Conservation (phyloP, 2,888 invertebrate species). For the Polyploca ridens region DNA sequence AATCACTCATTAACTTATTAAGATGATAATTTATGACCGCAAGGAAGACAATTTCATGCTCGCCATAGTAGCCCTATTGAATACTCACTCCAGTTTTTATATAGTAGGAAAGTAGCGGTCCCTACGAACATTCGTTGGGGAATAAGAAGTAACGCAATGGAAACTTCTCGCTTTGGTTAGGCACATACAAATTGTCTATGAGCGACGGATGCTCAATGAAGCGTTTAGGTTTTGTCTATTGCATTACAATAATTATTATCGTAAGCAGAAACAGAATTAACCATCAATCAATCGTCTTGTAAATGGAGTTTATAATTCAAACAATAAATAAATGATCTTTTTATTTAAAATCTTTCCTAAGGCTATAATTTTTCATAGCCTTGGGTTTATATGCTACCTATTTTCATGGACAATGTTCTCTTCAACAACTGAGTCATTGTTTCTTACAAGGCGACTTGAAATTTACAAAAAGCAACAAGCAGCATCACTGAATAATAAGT, state of each 20-base stretch:
- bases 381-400: not conserved
- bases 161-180: constrained; percentile 34
- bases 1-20: constrained; percentile 82
- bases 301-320: constrained; percentile 38
- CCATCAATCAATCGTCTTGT: constrained; percentile 47
- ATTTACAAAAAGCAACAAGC: constrained; percentile 57
- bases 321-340: constrained; percentile 43
- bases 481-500: constrained; percentile 71
- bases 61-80: constrained; percentile 48
- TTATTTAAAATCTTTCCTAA: constrained; percentile 20
- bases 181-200: constrained; percentile 44
- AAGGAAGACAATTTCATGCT: constrained; percentile 73
- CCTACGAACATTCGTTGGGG: constrained; percentile 26
- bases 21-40: constrained; percentile 80
- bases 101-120: constrained; percentile 19
- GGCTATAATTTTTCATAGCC: not conserved
- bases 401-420: constrained; percentile 14
- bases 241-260: constrained; percentile 45
- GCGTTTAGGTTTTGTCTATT: constrained; percentile 32
- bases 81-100: constrained; percentile 45
- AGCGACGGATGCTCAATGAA: constrained; percentile 23
- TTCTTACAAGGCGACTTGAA: constrained; percentile 44
- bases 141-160: constrained; percentile 22
- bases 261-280: constrained; percentile 40
- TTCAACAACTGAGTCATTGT: constrained; percentile 38